Base-by-base conservation (phyloP, 2,888 invertebrate genomes). In the Eupithecia abbreviata region DNA sequence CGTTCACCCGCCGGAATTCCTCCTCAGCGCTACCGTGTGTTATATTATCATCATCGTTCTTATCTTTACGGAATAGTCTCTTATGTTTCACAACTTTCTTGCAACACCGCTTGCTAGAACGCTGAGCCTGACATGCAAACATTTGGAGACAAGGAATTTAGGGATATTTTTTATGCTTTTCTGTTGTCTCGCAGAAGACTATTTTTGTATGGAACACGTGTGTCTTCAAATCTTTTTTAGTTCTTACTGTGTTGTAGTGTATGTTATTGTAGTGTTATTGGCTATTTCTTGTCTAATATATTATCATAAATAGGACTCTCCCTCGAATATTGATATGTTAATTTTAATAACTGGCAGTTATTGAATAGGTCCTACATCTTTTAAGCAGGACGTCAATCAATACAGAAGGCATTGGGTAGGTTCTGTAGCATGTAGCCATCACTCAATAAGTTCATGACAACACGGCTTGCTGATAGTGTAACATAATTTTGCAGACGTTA, bases 1-100 rank as follows among this genome's bases (percentile, higher is more conserved):
- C 88, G 80, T 90, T 90, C 84, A 89, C 87, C 90, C 85, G 83
- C 77, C 84, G 82, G 82, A 86, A 85, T 86, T 85, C 84, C 83
- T 79, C 81, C 80, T 43, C 70, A 77, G 74, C 73, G 80, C 83
- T 84, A 84, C 84, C 76, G 80, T 80, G 80, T 79, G 72, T 68
- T 68, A 83, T 83, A 80, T 81, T 85, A 87, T 84, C 82, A 85
- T 84, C 84, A 82, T 83, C 84, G 84, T 84, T 84, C 87, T 89
- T 89, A 89, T 89, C 89, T 87, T 49, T 49, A 43, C 18, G 15
- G 15, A 77, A 70, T 71, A 43, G 7, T 51, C 49, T 77, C 7
- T 30, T 55, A 62, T 85, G 83, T 86, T 88, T 82, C 85, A 82
- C 79, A 85, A 86, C 81, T 77, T 75, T 82, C 80, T 86, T 84